Percentiles rank a stretch among this genome's conserved stretches.
phyloP scores from a whole-genome alignment of 2,113 vertebrate genomes.

The Protomyctophum bolini region DNA sequence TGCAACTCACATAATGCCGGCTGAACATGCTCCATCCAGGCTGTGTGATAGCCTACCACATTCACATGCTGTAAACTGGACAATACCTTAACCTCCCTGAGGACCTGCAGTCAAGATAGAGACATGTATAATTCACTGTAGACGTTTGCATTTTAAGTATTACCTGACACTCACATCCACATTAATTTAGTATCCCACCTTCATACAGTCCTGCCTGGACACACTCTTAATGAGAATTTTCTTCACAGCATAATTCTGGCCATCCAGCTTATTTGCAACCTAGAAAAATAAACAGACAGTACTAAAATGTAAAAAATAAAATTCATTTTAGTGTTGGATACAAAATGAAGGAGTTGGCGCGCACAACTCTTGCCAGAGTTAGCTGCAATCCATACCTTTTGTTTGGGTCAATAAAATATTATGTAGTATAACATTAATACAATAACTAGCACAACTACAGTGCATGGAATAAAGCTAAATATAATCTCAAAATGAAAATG shows the following conservation, averaged over 20 bases:
- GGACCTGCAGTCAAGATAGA: constrained; percentile 78
- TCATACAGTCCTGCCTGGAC: constrained; percentile 91
- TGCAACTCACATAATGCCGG: constrained; percentile 61
- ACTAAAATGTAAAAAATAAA: neutral
- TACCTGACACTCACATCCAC: no score
- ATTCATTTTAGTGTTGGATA: no score
- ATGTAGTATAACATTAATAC: no score
- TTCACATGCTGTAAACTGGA: constrained; percentile 91
- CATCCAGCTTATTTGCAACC: constrained; percentile 96
- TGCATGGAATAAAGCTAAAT: no score
- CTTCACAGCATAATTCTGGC: constrained; percentile 94
- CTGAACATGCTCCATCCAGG: constrained; percentile 96
- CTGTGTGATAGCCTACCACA: constrained; percentile 96
- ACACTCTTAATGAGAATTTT: constrained; percentile 95
- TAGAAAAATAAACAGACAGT: constrained; percentile 59
- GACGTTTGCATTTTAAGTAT: neutral
- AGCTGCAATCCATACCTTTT: no score
- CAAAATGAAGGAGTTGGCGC: neutral
- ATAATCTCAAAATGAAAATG: no score
- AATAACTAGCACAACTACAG: no score
- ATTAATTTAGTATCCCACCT: constrained; percentile 76
- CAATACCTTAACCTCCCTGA: constrained; percentile 94
- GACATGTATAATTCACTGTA: rapidly evolving
- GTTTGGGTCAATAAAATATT: no score
- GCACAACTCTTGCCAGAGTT: no score